phyloP scores from a whole-genome alignment of 1,140 invertebrate species.

The Atta colombica region DNA sequence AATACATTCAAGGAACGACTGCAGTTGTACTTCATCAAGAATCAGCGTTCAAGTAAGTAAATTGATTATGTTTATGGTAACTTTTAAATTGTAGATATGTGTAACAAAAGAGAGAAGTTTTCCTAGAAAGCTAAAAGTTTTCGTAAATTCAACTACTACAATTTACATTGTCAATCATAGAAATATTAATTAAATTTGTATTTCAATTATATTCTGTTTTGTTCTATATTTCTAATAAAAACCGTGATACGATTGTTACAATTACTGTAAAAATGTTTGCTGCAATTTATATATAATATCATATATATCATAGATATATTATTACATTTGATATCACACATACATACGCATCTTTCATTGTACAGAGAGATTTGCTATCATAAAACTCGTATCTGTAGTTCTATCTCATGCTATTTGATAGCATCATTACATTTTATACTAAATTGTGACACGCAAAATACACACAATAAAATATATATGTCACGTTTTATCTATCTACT shows the following conservation, averaged over 20 bases:
- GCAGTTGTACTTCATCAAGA: conserved; percentile 99
- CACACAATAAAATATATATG: not conserved
- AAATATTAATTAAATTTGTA: not conserved
- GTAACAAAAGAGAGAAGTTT: not conserved
- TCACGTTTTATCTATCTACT: not conserved
- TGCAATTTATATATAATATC: not conserved
- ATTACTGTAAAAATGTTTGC: conserved; percentile 25
- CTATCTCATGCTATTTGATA: conserved; percentile 45
- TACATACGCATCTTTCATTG: not conserved
- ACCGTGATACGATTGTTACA: not conserved
- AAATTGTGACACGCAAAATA: conserved; percentile 23
- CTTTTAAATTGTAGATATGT: not conserved
- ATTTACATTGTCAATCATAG: not conserved
- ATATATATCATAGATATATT: not conserved
- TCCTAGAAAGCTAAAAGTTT: not conserved
- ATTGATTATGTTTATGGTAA: not conserved
- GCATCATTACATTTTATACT: not conserved
- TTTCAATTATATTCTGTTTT: not conserved
- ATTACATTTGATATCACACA: not conserved
- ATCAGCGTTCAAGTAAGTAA: conserved; percentile 99
- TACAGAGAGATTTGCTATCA: not conserved
- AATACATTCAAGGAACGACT: conserved; percentile 99
- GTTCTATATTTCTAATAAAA: not conserved
- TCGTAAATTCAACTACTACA: not conserved
- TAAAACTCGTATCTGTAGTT: conserved; percentile 39